Percentiles rank a stretch among this genome's conserved stretches.
Evolutionary conservation across 2,797 vertebrate species (phyloP).

Genomic region (Melanotaenia parkinsoni): DNA sequence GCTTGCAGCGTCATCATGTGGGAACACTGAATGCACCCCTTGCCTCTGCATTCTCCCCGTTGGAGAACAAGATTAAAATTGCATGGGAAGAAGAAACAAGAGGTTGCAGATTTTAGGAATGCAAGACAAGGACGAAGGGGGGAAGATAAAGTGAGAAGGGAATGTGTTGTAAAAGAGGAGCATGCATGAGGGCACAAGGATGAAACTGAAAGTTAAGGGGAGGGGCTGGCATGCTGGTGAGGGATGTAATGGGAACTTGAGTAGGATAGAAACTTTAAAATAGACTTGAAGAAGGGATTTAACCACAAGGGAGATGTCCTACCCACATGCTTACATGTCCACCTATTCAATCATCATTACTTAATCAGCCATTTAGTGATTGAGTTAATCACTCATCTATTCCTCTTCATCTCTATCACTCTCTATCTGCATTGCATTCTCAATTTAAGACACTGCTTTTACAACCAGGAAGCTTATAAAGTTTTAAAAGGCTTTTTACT

Average conservation of each 20-base stretch:
- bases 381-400: conserved; percentile 25
- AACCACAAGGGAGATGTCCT: conserved; percentile 4
- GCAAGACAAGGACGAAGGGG: conserved; percentile 21
- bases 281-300: not conserved
- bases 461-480: conserved; percentile 41
- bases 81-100: conserved; percentile 47
- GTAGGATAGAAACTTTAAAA: conserved; percentile 1
- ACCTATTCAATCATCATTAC: conserved; percentile 30
- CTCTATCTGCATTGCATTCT: conserved; percentile 25
- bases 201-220: conserved; percentile 31
- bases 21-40: conserved; percentile 24
- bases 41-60: conserved; percentile 4
- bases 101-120: conserved; percentile 45
- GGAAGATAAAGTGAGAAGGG: conserved; percentile 27
- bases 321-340: conserved; percentile 1
- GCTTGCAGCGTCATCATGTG: conserved; percentile 8
- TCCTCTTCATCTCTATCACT: not conserved
- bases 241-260: conserved; percentile 7
- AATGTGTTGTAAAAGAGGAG: conserved; percentile 26
- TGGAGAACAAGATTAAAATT: conserved; percentile 52
- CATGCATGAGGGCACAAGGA: conserved; percentile 10
- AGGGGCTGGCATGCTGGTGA: not conserved
- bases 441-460: conserved; percentile 25
- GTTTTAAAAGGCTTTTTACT: conserved; percentile 44
- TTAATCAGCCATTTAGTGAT: conserved; percentile 35